A percentile compares a stretch with the other conserved stretches of the same genome.
phyloP scores from a whole-genome alignment of 1,140 invertebrate species.

The Pollicipes pollicipes region DNA sequence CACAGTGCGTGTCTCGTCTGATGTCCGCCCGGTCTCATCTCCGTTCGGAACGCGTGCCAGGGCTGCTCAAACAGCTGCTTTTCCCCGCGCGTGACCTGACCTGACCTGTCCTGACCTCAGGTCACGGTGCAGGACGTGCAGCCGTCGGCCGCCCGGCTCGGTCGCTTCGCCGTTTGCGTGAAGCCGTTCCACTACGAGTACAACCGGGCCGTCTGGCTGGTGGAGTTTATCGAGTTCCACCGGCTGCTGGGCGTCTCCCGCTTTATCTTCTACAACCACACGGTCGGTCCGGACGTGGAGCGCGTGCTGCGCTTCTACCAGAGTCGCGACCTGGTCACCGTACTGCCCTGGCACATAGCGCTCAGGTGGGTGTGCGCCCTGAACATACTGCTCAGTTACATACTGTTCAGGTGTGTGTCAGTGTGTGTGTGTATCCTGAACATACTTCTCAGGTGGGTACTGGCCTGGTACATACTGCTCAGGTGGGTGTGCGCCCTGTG shows the following conservation, averaged over 20 bases:
- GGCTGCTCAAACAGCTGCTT: no score
- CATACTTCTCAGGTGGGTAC: no score
- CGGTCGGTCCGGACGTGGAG: slow-evolving; percentile 49
- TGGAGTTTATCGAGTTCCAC: slow-evolving; percentile 85
- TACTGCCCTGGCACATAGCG: slow-evolving; percentile 74
- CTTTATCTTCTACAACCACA: slow-evolving; percentile 85
- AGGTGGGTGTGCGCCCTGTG: no score
- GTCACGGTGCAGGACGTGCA: not conserved
- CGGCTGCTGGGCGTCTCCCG: slow-evolving; percentile 63
- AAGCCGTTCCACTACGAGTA: slow-evolving; percentile 83
- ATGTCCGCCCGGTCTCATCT: no score
- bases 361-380: slow-evolving; percentile 71
- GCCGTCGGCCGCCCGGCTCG: slow-evolving; percentile 3
- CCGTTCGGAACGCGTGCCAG: no score
- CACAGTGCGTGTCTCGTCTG: no score
- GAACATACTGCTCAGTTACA: no score
- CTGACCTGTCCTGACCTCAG: no score
- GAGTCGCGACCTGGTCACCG: slow-evolving; percentile 44
- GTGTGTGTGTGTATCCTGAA: no score
- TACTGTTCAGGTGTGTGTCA: no score
- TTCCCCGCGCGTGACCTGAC: no score
- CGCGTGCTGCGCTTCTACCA: slow-evolving; percentile 51
- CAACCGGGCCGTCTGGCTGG: slow-evolving; percentile 52
- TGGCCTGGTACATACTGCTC: no score
- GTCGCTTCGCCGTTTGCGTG: slow-evolving; percentile 69